These are phyloP conservation scores for Leptinotarsa texana DNA, from an alignment of 1,140 invertebrate species.

Conservation along the genomic window DNA sequence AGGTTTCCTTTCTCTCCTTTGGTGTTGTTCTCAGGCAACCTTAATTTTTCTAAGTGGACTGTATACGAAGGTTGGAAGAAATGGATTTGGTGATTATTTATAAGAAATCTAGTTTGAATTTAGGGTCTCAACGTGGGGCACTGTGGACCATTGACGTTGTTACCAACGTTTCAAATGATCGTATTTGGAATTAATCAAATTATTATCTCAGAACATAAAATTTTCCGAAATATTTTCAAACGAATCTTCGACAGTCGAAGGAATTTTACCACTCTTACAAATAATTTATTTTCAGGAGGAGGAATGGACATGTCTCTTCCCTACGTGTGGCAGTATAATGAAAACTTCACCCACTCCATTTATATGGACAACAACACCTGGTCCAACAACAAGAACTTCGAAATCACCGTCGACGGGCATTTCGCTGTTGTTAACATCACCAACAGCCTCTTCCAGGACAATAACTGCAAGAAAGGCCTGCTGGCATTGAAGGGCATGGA, in stretches of 20 bases:
- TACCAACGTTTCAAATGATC: too few relatives aligned
- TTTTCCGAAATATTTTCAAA: too few relatives aligned
- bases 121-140: too few relatives aligned
- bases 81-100: too few relatives aligned
- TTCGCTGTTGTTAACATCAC: slow-evolving; percentile 85
- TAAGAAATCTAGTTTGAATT: too few relatives aligned
- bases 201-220: too few relatives aligned
- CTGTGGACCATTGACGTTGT: too few relatives aligned
- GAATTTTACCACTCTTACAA: background rate
- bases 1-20: too few relatives aligned
- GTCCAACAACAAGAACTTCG: slow-evolving; percentile 83
- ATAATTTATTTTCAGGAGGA: slow-evolving; percentile 54
- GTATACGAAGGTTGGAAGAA: too few relatives aligned
- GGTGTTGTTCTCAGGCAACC: too few relatives aligned
- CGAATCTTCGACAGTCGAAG: background rate
- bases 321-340: slow-evolving; percentile 94
- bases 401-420: slow-evolving; percentile 85
- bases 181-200: too few relatives aligned
- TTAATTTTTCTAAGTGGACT: too few relatives aligned
- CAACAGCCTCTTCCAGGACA: slow-evolving; percentile 83
- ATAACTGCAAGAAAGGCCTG: slow-evolving; percentile 80
- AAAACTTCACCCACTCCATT: slow-evolving; percentile 90
- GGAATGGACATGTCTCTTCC: slow-evolving; percentile 86
- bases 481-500: slow-evolving; percentile 94
- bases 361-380: slow-evolving; percentile 87